phyloP scores from a whole-genome alignment of 2,113 vertebrate genomes.

The Pseudolaguvia tuberculata region DNA sequence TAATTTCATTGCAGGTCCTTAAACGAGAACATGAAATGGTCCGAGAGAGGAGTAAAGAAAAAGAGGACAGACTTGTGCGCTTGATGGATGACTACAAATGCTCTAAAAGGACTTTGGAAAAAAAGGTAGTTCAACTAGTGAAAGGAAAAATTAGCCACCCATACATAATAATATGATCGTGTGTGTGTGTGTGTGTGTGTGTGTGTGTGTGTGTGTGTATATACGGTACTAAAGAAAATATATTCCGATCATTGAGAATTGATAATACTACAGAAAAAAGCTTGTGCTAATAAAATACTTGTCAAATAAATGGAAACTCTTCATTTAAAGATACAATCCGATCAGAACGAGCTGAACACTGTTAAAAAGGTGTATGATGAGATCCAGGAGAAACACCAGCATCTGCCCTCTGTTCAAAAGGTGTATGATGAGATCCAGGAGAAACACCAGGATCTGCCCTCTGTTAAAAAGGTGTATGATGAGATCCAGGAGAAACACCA shows the following conservation, averaged over 20 bases:
- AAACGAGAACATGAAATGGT: conserved; percentile 91
- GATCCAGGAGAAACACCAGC: too few species aligned
- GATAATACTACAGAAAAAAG: too few species aligned
- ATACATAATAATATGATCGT: background rate
- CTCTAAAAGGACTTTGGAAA: conserved; percentile 73
- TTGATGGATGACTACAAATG: conserved; percentile 77
- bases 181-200: too few species aligned
- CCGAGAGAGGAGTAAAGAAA: conserved; percentile 79
- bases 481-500: conserved; percentile 59
- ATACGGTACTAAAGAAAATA: background rate
- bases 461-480: conserved; percentile 52
- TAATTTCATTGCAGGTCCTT: conserved; percentile 98
- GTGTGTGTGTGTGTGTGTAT: too few species aligned
- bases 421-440: too few species aligned
- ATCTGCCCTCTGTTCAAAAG: too few species aligned
- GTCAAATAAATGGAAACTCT: conserved; percentile 65
- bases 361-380: too few species aligned
- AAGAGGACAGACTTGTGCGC: conserved; percentile 80
- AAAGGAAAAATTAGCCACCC: background rate
- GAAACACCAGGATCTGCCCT: too few species aligned
- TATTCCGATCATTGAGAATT: background rate
- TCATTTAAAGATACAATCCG: conserved; percentile 57
- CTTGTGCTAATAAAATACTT: conserved; percentile 29
- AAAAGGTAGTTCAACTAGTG: conserved; percentile 67
- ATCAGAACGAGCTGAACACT: conserved; percentile 64